phyloP scores from a whole-genome alignment of 2,113 vertebrate species.

The Marmota flaviventris region DNA sequence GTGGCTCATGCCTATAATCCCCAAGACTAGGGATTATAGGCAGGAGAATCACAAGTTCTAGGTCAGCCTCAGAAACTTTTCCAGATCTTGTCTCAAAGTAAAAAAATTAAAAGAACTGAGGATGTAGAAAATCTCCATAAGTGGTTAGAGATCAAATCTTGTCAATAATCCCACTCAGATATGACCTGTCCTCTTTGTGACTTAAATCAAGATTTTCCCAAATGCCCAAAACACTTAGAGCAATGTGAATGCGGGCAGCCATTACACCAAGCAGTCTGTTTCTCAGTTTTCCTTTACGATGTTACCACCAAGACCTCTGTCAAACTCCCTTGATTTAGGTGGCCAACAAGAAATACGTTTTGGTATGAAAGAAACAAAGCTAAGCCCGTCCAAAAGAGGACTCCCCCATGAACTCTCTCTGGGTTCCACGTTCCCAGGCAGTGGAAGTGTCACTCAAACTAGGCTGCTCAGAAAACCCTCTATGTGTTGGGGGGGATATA shows the following conservation, averaged over 20 bases:
- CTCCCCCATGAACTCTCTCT: neutral
- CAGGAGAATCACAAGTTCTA: too few species aligned
- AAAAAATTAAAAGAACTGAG: too few species aligned
- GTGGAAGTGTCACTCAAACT: neutral
- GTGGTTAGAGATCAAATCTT: neutral
- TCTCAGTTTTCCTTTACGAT: neutral
- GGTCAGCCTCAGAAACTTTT: too few species aligned
- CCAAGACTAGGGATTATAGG: too few species aligned
- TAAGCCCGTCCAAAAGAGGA: neutral
- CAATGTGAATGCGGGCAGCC: neutral
- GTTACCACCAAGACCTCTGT: neutral
- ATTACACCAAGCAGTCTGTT: neutral
- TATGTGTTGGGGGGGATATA: neutral
- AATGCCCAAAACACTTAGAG: neutral
- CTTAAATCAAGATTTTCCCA: neutral
- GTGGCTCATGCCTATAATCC: too few species aligned
- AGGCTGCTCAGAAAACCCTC: neutral
- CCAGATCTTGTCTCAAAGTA: too few species aligned
- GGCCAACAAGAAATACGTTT: neutral
- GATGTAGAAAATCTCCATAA: neutral
- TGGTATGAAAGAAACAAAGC: neutral
- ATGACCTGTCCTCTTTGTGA: neutral
- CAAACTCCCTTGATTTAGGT: neutral
- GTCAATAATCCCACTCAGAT: neutral
- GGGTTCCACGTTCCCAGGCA: neutral